These are phyloP conservation scores for Odontomachus brunneus DNA, from an alignment of 1,140 invertebrate species.

Conservation along the genomic window DNA sequence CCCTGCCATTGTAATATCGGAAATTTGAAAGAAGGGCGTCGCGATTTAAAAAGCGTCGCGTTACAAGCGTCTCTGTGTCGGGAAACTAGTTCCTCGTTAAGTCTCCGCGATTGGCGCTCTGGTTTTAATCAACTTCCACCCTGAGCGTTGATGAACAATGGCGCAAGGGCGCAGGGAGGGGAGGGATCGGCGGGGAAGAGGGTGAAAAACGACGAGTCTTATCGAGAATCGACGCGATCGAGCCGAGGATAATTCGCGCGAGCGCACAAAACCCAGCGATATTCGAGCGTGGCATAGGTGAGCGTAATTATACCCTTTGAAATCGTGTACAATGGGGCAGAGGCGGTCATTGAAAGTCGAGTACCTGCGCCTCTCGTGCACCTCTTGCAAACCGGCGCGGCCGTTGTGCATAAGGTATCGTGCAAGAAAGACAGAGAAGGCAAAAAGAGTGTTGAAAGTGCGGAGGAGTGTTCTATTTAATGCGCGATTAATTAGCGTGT, in stretches of 20 bases:
- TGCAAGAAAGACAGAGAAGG: slow-evolving; percentile 11
- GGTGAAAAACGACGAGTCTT: slow-evolving; percentile 66
- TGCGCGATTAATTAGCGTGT: slow-evolving; percentile 30
- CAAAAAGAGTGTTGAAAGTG: slow-evolving; percentile 21
- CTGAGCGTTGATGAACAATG: slow-evolving; percentile 31
- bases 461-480: slow-evolving; percentile 32
- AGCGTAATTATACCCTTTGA: slow-evolving; percentile 79
- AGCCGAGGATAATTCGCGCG: slow-evolving; percentile 78
- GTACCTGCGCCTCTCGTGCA: slow-evolving; percentile 75
- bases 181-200: background rate
- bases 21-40: slow-evolving; percentile 37
- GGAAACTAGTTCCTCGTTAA: slow-evolving; percentile 47
- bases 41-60: slow-evolving; percentile 31
- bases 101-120: slow-evolving; percentile 50
- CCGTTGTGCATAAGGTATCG: slow-evolving; percentile 53
- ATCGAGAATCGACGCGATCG: slow-evolving; percentile 75
- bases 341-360: slow-evolving; percentile 78
- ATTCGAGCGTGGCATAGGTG: slow-evolving; percentile 77
- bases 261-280: slow-evolving; percentile 72
- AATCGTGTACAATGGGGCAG: slow-evolving; percentile 74
- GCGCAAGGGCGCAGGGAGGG: slow-evolving; percentile 1
- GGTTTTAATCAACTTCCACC: slow-evolving; percentile 70
- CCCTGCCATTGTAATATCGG: background rate
- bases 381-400: slow-evolving; percentile 66
- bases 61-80: slow-evolving; percentile 32